These are phyloP conservation scores for Peromyscus melanophrys DNA, from an alignment of 2,797 vertebrate genomes.

Conservation along the genomic window DNA sequence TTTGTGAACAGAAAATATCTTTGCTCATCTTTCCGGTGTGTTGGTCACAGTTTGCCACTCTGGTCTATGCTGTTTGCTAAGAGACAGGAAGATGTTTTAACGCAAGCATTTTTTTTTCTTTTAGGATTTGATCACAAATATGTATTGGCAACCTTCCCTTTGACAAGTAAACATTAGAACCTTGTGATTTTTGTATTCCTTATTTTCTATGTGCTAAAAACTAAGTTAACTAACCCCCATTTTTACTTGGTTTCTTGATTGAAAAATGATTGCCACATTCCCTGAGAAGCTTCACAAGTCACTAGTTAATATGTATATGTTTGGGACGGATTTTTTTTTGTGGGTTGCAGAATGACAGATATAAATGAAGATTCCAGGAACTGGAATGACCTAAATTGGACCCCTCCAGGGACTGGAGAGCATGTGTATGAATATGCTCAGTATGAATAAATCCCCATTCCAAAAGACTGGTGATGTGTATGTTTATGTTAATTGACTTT, in stretches of 20 bases:
- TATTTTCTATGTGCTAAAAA: constrained; percentile 38
- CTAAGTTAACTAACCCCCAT: not conserved
- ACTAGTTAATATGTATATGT: not conserved
- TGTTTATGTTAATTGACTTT: not conserved
- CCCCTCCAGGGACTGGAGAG: not conserved
- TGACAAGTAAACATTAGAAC: constrained; percentile 25
- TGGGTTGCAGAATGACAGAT: constrained; percentile 11
- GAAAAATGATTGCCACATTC: not conserved
- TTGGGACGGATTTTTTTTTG: not conserved
- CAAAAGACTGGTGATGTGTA: not conserved
- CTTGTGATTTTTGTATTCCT: constrained; percentile 47
- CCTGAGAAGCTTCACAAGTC: not conserved
- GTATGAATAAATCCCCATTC: not conserved
- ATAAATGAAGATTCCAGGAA: not conserved
- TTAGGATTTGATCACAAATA: constrained; percentile 9
- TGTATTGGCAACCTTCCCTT: constrained; percentile 14
- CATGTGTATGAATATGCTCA: not conserved
- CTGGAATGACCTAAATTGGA: not conserved
- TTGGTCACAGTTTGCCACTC: not conserved
- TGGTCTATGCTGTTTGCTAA: not conserved
- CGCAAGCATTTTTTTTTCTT: not conserved
- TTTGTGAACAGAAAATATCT: not conserved
- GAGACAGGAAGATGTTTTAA: not conserved
- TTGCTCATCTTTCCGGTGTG: not conserved
- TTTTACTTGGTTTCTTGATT: constrained; percentile 45